Evolutionary conservation across 2,888 invertebrate genomes (phyloP), one percentile per base, ranked within the genome.

Genomic region (Leptopilina drosophilae): DNA sequence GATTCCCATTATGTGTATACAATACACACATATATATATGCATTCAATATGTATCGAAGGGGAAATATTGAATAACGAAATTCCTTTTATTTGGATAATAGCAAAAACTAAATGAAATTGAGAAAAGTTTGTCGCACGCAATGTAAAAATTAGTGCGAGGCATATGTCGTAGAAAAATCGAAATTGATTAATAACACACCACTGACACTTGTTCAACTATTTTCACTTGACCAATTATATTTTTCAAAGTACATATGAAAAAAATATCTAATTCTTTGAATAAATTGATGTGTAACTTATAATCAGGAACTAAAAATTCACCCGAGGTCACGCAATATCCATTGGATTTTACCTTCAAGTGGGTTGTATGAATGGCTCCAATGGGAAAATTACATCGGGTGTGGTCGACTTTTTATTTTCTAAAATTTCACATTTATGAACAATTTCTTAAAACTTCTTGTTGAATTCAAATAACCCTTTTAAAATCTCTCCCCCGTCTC

Each of bases 41-140:
- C 26, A 64, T 33, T 11, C 64, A 64, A 49, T 49, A 67, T 67
- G 42, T 42, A 42, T 15, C 15, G 20, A 46, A 67, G 67, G 7
- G 67, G 5, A 67, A 67, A 67, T 67, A 67, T 67, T 67, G 26
- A 20, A 67, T 67, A 67, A 67, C 5, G 12, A 67, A 49, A 67
- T 67, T 49, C 15, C 20, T 42, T 8, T 42, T 26, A 33, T 33
- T 33, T 33, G 33, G 26, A 11, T 49, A 14, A 67, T 20, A 46
- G 46, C 7, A 42, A 67, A 67, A 67, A 26, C 46, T 42, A 14
- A 49, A 49, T 7, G 15, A 67, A 67, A 26, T 20, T 33, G 33
- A 33, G 5, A 33, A 33, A 33, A 33, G 33, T 33, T 12, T 12
- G 14, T 59, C 15, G 59, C n/a, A 62, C 20, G 62, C 20, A 20